Evolutionary conservation across 2,888 invertebrate species (phyloP).

Genomic region (Tethea ocularis): DNA sequence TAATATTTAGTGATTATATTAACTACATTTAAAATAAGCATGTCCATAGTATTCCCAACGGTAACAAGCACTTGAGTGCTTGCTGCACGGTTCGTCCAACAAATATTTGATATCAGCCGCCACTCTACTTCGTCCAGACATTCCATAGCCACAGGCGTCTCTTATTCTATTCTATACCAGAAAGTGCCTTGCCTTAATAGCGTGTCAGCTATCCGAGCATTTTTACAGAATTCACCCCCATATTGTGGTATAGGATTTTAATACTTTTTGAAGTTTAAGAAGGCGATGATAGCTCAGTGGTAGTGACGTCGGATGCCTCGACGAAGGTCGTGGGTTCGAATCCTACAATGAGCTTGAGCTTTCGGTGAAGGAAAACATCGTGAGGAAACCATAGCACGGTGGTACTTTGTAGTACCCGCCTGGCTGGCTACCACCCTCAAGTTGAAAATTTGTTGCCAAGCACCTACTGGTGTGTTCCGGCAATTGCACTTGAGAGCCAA

Average conservation of each 20-base stretch:
- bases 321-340: no score
- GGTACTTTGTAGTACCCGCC: no score
- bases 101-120: conserved; percentile 53
- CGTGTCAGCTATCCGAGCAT: conserved; percentile 1
- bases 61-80: conserved; percentile 9
- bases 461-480: no score
- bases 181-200: conserved; percentile 6
- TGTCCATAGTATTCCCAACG: conserved; percentile 13
- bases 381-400: no score
- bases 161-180: conserved; percentile 19
- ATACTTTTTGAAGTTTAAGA: neutral
- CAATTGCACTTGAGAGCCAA: no score
- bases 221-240: neutral
- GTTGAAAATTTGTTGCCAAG: no score
- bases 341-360: no score
- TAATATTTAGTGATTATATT: no score
- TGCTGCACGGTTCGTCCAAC: conserved; percentile 22
- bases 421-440: no score
- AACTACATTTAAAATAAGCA: neutral
- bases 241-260: neutral
- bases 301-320: no score
- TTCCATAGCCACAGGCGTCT: conserved; percentile 16
- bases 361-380: no score
- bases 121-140: conserved; percentile 21
- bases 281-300: no score